Conservation (phyloP, 1,140 invertebrate species). For the Druon quercuslanigerum region DNA sequence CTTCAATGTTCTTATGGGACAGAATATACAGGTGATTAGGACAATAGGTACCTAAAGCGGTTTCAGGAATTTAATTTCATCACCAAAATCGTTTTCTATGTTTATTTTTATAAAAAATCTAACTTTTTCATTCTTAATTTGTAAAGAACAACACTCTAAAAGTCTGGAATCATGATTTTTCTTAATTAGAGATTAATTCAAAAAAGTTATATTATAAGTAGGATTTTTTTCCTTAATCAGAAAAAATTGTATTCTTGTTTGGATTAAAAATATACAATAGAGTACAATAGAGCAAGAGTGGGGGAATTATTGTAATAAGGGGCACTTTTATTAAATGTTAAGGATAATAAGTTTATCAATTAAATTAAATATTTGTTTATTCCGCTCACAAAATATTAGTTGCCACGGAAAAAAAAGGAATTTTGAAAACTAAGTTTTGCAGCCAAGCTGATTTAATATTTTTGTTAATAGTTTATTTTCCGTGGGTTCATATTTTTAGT, state of each 20-base stretch:
- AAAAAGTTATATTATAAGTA: neutral
- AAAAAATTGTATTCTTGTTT: neutral
- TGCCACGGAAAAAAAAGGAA: too few species aligned
- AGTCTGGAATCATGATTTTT: neutral
- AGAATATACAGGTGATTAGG: neutral
- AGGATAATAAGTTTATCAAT: too few species aligned
- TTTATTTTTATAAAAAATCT: neutral
- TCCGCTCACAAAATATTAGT: too few species aligned
- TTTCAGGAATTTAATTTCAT: neutral
- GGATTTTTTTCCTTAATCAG: neutral
- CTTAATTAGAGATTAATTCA: neutral
- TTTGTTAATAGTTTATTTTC: too few species aligned
- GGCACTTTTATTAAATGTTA: too few species aligned
- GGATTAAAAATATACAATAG: too few species aligned
- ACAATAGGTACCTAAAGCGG: neutral
- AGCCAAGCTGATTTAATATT: too few species aligned
- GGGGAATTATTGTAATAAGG: too few species aligned
- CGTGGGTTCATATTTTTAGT: too few species aligned
- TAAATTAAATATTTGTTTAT: too few species aligned
- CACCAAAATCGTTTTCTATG: neutral
- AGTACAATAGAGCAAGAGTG: too few species aligned
- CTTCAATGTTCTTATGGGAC: neutral
- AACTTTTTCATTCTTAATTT: neutral
- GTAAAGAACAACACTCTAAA: conserved; percentile 13
- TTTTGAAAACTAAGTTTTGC: too few species aligned